Evolutionary conservation across 2,797 vertebrate genomes (phyloP).

Genomic region (Meda fulgida): DNA sequence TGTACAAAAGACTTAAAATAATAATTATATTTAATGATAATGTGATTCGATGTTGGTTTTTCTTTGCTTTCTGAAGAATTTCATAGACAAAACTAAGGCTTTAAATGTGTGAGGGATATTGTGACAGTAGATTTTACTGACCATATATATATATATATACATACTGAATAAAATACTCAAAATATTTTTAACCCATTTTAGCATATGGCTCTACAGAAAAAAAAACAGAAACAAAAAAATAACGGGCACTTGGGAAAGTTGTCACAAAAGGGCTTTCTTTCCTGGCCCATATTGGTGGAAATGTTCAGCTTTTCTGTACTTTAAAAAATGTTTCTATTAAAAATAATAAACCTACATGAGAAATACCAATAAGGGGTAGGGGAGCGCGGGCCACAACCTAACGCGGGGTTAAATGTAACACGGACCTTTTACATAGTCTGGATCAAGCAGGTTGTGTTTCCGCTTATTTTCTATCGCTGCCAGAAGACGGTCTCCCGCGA

Average conservation of each 20-base stretch:
- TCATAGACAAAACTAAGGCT: background rate
- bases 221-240: background rate
- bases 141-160: too few species aligned
- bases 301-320: background rate
- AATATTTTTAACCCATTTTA: background rate
- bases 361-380: background rate
- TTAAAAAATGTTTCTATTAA: background rate
- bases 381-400: too few species aligned
- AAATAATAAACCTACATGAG: background rate
- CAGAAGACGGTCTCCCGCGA: too few species aligned
- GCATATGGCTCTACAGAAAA: background rate
- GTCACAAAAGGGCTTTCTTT: background rate
- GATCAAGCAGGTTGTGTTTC: too few species aligned
- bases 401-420: too few species aligned
- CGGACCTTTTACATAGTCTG: too few species aligned
- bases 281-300: background rate
- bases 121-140: background rate
- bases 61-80: background rate
- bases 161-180: background rate
- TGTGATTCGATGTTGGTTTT: background rate
- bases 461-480: too few species aligned
- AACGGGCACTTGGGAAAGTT: background rate
- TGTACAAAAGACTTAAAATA: background rate
- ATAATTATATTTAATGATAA: background rate
- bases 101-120: background rate